A percentile compares a stretch with the other conserved stretches of the same genome.
phyloP scores from a whole-genome alignment of 2,113 vertebrate genomes.

The Coturnix japonica region DNA sequence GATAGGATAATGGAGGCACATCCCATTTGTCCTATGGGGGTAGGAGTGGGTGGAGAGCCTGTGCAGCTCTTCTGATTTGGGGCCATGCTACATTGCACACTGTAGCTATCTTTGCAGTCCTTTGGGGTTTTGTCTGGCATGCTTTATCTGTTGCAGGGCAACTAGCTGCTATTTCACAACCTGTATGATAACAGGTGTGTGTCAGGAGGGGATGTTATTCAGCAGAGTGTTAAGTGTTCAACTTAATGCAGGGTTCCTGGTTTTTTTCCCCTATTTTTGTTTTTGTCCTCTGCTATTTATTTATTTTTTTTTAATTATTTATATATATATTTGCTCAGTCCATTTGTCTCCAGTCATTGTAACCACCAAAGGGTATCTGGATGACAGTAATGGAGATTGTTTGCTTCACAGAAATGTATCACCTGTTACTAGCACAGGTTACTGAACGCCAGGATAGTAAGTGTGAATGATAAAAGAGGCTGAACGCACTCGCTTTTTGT shows the following conservation, averaged over 20 bases:
- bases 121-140: neutral
- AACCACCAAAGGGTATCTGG: neutral
- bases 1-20: neutral
- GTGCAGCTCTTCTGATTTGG: neutral
- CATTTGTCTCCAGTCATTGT: neutral
- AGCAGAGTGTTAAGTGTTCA: neutral
- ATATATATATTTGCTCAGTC: neutral
- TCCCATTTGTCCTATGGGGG: neutral
- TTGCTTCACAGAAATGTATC: neutral
- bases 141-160: neutral
- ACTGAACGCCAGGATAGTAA: neutral
- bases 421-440: neutral
- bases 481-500: neutral
- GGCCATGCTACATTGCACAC: accelerated
- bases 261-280: too few relatives aligned
- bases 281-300: neutral
- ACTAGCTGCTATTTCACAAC: neutral
- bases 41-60: neutral
- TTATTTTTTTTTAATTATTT: neutral
- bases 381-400: neutral
- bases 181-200: accelerated
- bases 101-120: neutral
- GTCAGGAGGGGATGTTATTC: neutral
- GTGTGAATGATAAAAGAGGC: neutral
- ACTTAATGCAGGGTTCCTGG: neutral